Evolutionary conservation across 2,797 vertebrate species (phyloP).

Genomic region (Capromys pilorides): DNA sequence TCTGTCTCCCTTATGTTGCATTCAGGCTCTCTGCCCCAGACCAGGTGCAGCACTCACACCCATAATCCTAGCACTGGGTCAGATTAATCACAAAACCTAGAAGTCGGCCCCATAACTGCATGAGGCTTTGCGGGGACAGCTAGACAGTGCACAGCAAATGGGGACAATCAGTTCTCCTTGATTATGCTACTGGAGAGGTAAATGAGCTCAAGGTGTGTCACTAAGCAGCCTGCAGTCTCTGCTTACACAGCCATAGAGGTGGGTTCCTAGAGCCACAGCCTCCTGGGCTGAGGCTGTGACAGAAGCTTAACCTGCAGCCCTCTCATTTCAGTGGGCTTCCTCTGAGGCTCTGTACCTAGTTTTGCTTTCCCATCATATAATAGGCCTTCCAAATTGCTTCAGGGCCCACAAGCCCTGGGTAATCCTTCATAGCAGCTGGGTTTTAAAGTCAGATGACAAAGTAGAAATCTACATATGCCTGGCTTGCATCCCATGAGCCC

Average conservation of each 20-base stretch:
- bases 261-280: not conserved
- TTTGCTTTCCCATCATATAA: not conserved
- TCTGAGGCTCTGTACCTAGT: not conserved
- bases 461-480: not conserved
- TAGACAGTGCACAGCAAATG: not conserved
- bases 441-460: slow-evolving; percentile 14
- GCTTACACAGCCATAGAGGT: not conserved
- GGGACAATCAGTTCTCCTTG: not conserved
- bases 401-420: not conserved
- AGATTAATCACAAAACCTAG: too few species aligned
- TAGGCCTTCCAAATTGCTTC: not conserved
- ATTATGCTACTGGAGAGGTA: not conserved
- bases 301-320: not conserved
- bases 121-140: too few species aligned
- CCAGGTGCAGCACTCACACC: too few species aligned
- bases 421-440: not conserved
- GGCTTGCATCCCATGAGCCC: not conserved
- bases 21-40: too few species aligned
- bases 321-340: not conserved
- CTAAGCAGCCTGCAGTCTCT: not conserved
- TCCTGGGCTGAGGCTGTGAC: not conserved
- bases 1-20: too few species aligned
- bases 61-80: too few species aligned
- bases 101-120: too few species aligned
- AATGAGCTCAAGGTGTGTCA: not conserved